A percentile compares a stretch with the other conserved stretches of the same genome.
phyloP scores from a whole-genome alignment of 2,888 invertebrate genomes.

The Drosophila borborema region DNA sequence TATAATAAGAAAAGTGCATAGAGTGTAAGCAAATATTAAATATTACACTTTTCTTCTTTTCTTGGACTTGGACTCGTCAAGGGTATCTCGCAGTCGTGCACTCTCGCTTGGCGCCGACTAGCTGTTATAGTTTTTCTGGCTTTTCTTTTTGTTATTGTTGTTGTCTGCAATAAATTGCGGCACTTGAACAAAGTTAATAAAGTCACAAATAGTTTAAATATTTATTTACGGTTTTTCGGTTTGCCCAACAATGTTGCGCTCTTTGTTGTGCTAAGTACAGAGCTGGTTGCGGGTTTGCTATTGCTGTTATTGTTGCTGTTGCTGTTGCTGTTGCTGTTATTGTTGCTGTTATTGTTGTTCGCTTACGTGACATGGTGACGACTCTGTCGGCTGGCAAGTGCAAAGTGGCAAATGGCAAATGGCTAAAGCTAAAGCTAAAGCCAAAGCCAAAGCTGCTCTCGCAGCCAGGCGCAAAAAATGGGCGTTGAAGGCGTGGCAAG shows the following conservation, averaged over 20 bases:
- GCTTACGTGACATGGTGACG: conserved; percentile 46
- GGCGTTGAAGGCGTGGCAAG: background rate
- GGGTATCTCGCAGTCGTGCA: background rate
- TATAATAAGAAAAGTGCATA: too few relatives aligned
- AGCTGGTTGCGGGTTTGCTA: conserved; percentile 21
- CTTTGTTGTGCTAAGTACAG: conserved; percentile 40
- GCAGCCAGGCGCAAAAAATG: background rate
- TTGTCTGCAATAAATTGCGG: conserved; percentile 77
- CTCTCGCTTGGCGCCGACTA: background rate
- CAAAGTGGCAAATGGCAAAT: background rate
- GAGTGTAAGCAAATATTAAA: background rate
- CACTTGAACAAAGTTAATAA: conserved; percentile 80
- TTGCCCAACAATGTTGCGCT: conserved; percentile 64
- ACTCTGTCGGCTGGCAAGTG: conserved; percentile 17
- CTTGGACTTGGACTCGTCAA: background rate
- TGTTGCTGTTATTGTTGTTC: background rate
- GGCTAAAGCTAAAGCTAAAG: background rate
- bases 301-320: conserved; percentile 15
- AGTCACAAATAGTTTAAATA: conserved; percentile 81
- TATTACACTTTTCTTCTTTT: background rate
- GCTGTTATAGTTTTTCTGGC: conserved; percentile 1
- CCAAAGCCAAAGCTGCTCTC: background rate
- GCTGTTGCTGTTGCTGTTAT: background rate
- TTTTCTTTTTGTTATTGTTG: conserved; percentile 22
- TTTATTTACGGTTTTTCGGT: conserved; percentile 78